Evolutionary conservation across 1,140 invertebrate species (phyloP).

Genomic region (Steinernema khuongi): DNA sequence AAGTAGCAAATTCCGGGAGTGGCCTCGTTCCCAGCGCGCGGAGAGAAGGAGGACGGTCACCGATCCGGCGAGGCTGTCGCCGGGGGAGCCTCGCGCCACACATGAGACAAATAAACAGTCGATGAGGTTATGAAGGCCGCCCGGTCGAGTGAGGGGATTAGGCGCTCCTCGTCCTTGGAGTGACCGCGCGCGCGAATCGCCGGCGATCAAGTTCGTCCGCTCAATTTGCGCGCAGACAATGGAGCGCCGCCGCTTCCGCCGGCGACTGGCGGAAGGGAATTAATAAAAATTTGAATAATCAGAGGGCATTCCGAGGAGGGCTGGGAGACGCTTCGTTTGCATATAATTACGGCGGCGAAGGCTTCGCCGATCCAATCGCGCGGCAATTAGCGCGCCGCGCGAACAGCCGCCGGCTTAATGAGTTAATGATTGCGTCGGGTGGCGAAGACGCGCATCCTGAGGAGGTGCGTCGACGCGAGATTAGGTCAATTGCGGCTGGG

Average conservation of each 20-base stretch:
- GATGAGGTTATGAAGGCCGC: constrained; percentile 12
- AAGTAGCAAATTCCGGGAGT: too few species aligned
- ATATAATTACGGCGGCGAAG: neutral
- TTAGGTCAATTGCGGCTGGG: neutral
- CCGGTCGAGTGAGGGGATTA: constrained; percentile 5
- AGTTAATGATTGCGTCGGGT: constrained; percentile 7
- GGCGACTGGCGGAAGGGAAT: neutral
- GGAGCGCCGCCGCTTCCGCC: constrained; percentile 1
- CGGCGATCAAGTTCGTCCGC: constrained; percentile 6
- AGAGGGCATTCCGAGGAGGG: neutral
- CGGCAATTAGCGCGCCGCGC: neutral
- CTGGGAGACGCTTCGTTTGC: neutral
- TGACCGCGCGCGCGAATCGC: neutral
- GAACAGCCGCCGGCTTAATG: constrained; percentile 8
- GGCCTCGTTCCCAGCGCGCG: too few species aligned
- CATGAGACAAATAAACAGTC: constrained; percentile 11
- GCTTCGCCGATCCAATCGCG: constrained; percentile 9
- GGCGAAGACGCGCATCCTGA: neutral
- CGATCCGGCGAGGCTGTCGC: too few species aligned
- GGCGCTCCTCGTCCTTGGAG: neutral
- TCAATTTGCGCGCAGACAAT: constrained; percentile 6
- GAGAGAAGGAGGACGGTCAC: too few species aligned
- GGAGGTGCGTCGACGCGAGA: neutral
- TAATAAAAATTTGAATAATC: constrained; percentile 17
- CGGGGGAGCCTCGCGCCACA: neutral